Base-by-base conservation (phyloP, 2,797 vertebrate species). In the Cetoscarus ocellatus region DNA sequence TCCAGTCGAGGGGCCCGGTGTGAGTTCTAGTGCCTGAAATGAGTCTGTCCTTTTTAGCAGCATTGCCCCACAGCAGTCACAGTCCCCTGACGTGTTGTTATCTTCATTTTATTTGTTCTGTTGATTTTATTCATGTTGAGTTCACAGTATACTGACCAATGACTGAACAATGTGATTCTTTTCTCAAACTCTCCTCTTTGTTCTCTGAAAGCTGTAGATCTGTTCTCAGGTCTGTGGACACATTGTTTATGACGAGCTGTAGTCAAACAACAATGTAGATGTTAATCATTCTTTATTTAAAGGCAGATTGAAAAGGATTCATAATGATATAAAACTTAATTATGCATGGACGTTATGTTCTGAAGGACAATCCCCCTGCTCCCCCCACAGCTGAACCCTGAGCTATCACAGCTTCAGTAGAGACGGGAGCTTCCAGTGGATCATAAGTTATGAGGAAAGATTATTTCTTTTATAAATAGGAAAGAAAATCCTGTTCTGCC, bases 91-190 rank as follows among this genome's bases (percentile, higher is more conserved):
- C 7, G 4, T 10, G 11, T 13, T 6, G 34, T 10, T 17, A 17
- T 40, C 27, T 18, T 34, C 5, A 47, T 58, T 55, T 0, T 57
- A 27, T 11, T 27, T 12, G 50, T 35, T 38, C 4, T 15, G 17
- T 0, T 13, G 13, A 18, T 38, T n/a, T 27, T 36, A 8, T 19
- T 42, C 13, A 8, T 5, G 15, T n/a, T 0, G 39, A 17, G 40
- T 27, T 47, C 19, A 0, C n/a, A 50, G 40, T 56, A 9, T 27
- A 47, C 59, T 8, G 15, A 35, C 18, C 10, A 19, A 7, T 67
- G 71, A 60, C 77, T 80, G 71, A 84, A 80, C 52, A 34, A 36
- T 68, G 50, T 40, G 35, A 69, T 19, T 35, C 18, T 57, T 34
- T 35, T 39, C 10, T 10, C 11, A 50, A 42, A 44, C 3, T 13